Conservation (phyloP, 2,113 vertebrate genomes). For the Gadus macrocephalus region DNA sequence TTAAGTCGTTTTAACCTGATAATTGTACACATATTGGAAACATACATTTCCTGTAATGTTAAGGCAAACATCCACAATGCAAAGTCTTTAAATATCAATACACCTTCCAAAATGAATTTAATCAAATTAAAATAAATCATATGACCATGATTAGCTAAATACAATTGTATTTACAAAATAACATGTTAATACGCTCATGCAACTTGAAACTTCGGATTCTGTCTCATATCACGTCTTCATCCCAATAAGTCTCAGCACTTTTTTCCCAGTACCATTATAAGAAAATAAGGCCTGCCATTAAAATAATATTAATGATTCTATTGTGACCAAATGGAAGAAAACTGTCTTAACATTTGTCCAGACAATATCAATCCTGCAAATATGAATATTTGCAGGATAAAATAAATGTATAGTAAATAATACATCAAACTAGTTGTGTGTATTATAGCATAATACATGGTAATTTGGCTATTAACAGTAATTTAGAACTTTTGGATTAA, state of each 20-base stretch:
- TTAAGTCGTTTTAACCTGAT: conserved; percentile 50
- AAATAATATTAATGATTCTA: neutral
- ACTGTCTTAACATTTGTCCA: neutral
- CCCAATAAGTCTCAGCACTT: conserved; percentile 6
- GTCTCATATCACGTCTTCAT: conserved; percentile 6
- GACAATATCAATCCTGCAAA: neutral
- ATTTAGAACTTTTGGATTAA: too few relatives aligned
- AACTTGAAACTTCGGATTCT: conserved; percentile 6
- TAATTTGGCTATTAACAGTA: too few relatives aligned
- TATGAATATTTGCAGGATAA: too few relatives aligned
- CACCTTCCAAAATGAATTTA: conserved; percentile 25
- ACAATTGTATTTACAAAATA: neutral
- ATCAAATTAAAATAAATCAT: neutral
- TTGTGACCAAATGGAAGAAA: neutral
- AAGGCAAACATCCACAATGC: conserved; percentile 56
- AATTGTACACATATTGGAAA: conserved; percentile 34
- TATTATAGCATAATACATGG: too few relatives aligned
- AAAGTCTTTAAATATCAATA: conserved; percentile 19
- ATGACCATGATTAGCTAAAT: neutral
- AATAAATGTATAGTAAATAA: neutral
- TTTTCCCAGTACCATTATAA: conserved; percentile 21
- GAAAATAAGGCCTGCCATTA: conserved; percentile 5
- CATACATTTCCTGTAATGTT: conserved; percentile 44
- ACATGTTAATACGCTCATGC: conserved; percentile 8
- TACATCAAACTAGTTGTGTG: neutral